Conservation (phyloP, 2,797 vertebrate species). For the Cygnus olor region DNA sequence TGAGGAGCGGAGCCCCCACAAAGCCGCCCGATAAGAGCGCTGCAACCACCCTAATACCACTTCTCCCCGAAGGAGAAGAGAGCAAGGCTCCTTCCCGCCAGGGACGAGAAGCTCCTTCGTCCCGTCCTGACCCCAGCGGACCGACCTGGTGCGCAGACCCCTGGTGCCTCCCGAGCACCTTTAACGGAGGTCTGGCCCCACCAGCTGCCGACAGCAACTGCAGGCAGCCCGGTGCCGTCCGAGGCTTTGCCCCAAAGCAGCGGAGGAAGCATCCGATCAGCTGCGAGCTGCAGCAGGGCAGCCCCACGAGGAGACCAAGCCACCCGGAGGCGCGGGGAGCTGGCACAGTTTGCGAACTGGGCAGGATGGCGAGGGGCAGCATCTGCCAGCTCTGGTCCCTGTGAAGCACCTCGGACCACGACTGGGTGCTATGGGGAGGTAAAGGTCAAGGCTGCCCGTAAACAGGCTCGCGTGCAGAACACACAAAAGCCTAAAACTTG, state of each 20-base stretch:
- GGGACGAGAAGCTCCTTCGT: neutral
- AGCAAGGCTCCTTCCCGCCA: neutral
- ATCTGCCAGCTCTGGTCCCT: rapidly evolving
- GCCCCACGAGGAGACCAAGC: rapidly evolving
- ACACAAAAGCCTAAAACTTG: neutral
- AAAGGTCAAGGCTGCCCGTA: neutral
- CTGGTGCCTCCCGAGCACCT: neutral
- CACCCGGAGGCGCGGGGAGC: neutral
- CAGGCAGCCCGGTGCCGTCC: rapidly evolving
- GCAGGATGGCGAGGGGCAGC: rapidly evolving
- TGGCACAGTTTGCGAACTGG: rapidly evolving
- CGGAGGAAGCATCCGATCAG: neutral
- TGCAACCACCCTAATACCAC: neutral
- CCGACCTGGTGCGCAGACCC: neutral
- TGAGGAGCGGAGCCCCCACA: neutral
- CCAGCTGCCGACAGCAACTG: neutral
- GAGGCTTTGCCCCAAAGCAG: neutral
- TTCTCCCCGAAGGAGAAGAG: too few species aligned
- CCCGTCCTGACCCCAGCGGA: neutral
- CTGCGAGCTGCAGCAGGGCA: neutral
- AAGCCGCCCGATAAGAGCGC: neutral
- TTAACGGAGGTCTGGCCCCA: neutral
- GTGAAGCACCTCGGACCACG: too few species aligned
- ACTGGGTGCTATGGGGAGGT: rapidly evolving
- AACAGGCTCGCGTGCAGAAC: rapidly evolving